Evolutionary conservation across 2,113 vertebrate species (phyloP), one percentile per base, ranked within the genome.

Genomic region (Hepsetus odoe): DNA sequence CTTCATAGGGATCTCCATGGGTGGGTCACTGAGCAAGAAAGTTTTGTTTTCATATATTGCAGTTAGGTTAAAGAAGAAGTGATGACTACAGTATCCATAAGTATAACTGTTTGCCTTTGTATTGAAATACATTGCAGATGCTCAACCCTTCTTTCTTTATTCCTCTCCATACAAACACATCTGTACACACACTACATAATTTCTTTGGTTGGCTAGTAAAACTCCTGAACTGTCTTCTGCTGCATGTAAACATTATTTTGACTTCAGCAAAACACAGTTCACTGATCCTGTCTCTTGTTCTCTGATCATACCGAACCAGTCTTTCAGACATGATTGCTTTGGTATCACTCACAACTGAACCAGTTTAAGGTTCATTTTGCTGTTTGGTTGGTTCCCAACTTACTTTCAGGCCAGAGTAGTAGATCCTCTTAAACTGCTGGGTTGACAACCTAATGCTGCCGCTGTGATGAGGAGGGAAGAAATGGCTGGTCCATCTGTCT

Each of bases 391-490:
- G 42, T 40, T 22, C 40, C n/a, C 9, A 58, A 61, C 20, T 46
- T 46, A 40, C 32, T 53, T 70, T 51, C 53, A 30, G 38, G 32
- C 64, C 59, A 65, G 77, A 72, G 58, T 28, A 79, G 65, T 69
- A 55, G 68, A 72, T 46, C 32, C 12, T 22, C 28, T 78, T 10
- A 53, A 53, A 62, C 68, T 51, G n/a, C 24, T 12, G 16, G 58
- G 77, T 44, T 65, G 46, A 72, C 61, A 53, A 79, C 72, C 77
- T 72, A 72, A 46, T 65, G 58, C 46, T 79, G 68, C 68, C n/a
- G 67, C 67, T 79, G 68, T 65, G 69, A 65, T 55, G 68, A 79
- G 68, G 46, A 79, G 77, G 71, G 77, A 68, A 78, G 16, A 49
- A 46, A 55, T 28, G 10, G 49, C 33, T 76, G 9, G 73, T 4